Evolutionary conservation across 2,888 invertebrate species (phyloP), one percentile per base, ranked within the genome.

Genomic region (Megamerina dolium): DNA sequence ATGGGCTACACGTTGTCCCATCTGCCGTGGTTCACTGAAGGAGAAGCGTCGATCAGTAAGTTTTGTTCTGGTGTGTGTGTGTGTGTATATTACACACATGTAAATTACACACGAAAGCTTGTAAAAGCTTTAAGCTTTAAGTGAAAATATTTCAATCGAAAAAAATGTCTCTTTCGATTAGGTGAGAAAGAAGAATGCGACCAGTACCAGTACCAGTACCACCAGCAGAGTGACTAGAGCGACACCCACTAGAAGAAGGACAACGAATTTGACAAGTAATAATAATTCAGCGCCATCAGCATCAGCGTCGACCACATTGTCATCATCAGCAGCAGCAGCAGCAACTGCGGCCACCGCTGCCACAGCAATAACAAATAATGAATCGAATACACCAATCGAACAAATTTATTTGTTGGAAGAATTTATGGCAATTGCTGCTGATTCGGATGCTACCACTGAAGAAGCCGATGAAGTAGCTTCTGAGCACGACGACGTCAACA

Each of bases 1-100:
- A 2, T 56, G 55, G 55, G 53, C 52, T 17, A 48, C 48, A 19
- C 53, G 51, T 18, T 55, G 55, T 35, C 55, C 55, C 20, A 50
- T 55, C 6, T 55, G 55, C 31, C 43, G 55, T 13, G 20, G 45
- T 20, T 35, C 23, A 2, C 27, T 54, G 4, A 46, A 43, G 33
- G 45, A 46, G 27, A 45, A 43, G 13, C 48, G 50, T 18, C 39
- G 37, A 14, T 37, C 43, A 31, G 55, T 55, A 43, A 48, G 51
- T 53, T 19, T n/a, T n/a, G n/a, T n/a, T n/a, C 10, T 10, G 33
- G 33, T 5, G 5, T 33, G 18, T 10, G 14, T 5, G 18, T 17
- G 18, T 16, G 12, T 8, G 14, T 8, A 12, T 13, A 30, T 30
- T 30, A 13, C 30, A 8, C 16, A 32, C 18, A 32, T 14, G n/a